Conservation (phyloP, 2,113 vertebrate genomes). For the Hippocampus zosterae region DNA sequence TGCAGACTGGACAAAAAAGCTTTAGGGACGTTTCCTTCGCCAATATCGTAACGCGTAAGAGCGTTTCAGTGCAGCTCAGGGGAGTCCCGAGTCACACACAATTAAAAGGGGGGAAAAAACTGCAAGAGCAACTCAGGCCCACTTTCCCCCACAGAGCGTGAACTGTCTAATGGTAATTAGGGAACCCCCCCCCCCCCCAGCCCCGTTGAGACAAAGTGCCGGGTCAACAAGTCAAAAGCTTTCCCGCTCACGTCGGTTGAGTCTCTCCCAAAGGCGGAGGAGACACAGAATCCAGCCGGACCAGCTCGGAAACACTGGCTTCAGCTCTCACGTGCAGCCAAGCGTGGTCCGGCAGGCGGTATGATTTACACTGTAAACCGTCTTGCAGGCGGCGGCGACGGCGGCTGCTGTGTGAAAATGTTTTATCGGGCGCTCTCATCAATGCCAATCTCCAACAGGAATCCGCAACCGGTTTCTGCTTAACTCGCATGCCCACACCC, state of each 20-base stretch:
- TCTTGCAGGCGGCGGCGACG: constrained; percentile 19
- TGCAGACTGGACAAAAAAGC: background rate
- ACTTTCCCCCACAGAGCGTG: constrained; percentile 42
- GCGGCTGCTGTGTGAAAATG: constrained; percentile 47
- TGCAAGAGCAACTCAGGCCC: constrained; percentile 38
- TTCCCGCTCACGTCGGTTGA: constrained; percentile 40
- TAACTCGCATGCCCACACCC: background rate
- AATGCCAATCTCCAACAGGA: constrained; percentile 40
- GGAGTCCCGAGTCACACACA: constrained; percentile 44
- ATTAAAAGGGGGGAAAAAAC: constrained; percentile 9
- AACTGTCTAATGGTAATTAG: constrained; percentile 53
- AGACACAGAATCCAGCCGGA: constrained; percentile 25
- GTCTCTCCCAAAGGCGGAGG: constrained; percentile 25
- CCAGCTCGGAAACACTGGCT: constrained; percentile 41
- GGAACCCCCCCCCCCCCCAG: constrained; percentile 11
- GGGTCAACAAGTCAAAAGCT: too few species aligned
- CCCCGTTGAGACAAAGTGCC: constrained; percentile 6
- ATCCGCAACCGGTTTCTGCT: constrained; percentile 22
- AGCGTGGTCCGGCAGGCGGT: constrained; percentile 21
- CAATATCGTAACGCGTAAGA: constrained; percentile 1
- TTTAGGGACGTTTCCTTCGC: background rate
- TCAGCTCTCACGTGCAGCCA: constrained; percentile 42
- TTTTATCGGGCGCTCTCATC: constrained; percentile 25
- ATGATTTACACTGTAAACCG: constrained; percentile 40
- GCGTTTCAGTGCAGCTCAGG: constrained; percentile 4